Conservation (phyloP, 1,140 invertebrate species). For the Metopolophium dirhodum region DNA sequence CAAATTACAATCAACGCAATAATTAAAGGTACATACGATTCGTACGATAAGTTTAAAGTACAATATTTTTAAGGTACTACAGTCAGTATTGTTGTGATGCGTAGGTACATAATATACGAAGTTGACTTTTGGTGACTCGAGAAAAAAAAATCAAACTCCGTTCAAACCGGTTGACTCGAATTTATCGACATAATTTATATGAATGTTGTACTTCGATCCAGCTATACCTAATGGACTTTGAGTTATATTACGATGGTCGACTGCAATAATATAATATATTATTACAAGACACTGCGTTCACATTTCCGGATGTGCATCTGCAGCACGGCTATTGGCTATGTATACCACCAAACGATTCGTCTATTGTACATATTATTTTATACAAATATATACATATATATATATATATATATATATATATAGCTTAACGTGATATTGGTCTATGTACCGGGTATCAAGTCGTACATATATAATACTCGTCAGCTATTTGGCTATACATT, state of each 20-base stretch:
- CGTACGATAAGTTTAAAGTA: background rate
- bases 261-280: background rate
- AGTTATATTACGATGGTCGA: background rate
- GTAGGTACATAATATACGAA: background rate
- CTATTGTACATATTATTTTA: background rate
- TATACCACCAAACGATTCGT: background rate
- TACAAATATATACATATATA: background rate
- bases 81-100: background rate
- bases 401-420: background rate
- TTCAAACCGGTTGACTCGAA: background rate
- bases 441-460: background rate
- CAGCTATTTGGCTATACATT: background rate
- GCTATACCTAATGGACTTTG: background rate
- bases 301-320: slow-evolving; percentile 9
- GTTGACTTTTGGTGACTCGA: background rate
- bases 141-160: background rate
- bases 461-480: background rate
- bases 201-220: background rate
- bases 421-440: background rate
- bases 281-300: background rate
- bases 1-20: background rate
- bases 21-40: background rate
- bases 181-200: background rate
- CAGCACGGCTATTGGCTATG: background rate
- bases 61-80: background rate